Base-by-base conservation (phyloP, 2,888 invertebrate species). In the Phasia obesa region DNA sequence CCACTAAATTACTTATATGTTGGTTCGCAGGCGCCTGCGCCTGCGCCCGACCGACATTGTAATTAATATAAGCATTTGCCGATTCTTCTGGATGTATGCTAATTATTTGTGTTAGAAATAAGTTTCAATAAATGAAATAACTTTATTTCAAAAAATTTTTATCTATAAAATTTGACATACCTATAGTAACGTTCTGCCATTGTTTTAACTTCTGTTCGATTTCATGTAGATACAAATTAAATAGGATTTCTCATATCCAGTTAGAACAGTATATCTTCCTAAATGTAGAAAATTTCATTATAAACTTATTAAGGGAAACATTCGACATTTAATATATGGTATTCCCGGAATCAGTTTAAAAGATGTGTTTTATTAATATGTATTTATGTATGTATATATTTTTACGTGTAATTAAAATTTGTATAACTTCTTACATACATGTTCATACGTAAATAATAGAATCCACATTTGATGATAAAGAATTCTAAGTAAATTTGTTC, bases 151-250 rank as follows among this genome's bases (percentile, higher is more conserved):
- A 49, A 13, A 23, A 62, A 23, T 55, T 27, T 35, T 57, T 31
- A 19, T 35, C 21, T 2, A 25, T 31, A 64, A 55, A 53, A 27
- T 55, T 77, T 67, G 62, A 86, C 85, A 82, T 71, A 87, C 88
- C 87, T 86, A 84, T 86, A 88, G 59, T 86, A 85, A 75, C 86
- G 87, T 55, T 88, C 88, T 74, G 87, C 84, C 88, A 88, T 88
- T 47, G 78, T 70, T 76, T 55, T 15, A 65, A 78, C n/a, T 49
- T 57, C 38, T 55, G 17, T 71, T 67, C 42, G 0, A 38, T 67
- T 74, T 69, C 27, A 55, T 65, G 7, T 27, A 42, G 0, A 25
- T 47, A 70, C 2, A 53, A 67, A n/a, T 64, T 64, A 17, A 13
- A 35, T 47, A 17, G 7, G 42, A 31, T 57, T 60, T 44, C 27